These are phyloP conservation scores for Passer domesticus DNA, from an alignment of 2,113 vertebrate species.

Conservation along the genomic window DNA sequence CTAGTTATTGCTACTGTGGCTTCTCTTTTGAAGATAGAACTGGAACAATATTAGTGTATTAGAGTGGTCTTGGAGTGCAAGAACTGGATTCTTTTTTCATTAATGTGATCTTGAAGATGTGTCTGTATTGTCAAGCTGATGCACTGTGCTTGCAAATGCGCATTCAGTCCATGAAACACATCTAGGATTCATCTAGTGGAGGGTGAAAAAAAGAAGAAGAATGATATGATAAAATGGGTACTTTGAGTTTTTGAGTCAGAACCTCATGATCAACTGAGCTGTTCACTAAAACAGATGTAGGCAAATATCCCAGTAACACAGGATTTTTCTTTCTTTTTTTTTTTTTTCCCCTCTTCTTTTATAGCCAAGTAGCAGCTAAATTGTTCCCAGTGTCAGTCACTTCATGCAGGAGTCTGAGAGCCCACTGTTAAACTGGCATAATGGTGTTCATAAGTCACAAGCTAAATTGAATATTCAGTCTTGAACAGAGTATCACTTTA, in stretches of 20 bases:
- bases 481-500: neutral
- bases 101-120: neutral
- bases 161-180: neutral
- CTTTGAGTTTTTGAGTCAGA: neutral
- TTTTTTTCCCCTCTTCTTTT: neutral
- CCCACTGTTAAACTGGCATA: neutral
- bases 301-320: neutral
- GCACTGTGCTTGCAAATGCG: neutral
- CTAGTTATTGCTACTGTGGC: neutral
- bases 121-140: neutral
- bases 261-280: neutral
- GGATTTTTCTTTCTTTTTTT: fast-evolving
- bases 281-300: neutral
- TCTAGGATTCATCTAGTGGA: neutral
- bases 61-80: neutral
- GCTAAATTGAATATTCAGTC: neutral
- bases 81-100: neutral
- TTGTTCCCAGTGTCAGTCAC: neutral
- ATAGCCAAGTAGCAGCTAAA: neutral
- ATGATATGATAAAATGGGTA: neutral
- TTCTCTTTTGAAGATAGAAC: neutral
- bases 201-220: neutral
- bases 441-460: neutral
- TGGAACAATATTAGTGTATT: neutral
- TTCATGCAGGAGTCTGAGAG: neutral